These are phyloP conservation scores for Verasper variegatus DNA, from an alignment of 2,113 vertebrate species.

Conservation along the genomic window DNA sequence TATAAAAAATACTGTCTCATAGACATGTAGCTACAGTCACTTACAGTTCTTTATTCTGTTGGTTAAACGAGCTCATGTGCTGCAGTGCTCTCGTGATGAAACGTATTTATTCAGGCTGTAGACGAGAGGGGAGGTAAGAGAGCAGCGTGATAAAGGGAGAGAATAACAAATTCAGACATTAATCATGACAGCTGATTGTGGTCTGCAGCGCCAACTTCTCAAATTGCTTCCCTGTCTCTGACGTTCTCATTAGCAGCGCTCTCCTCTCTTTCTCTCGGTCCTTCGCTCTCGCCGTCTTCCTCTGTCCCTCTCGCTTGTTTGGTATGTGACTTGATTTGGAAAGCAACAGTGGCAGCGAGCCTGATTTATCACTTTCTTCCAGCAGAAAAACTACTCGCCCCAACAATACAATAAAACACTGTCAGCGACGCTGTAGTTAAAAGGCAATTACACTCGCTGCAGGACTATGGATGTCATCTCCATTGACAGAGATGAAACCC, in stretches of 20 bases:
- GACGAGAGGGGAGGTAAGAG: constrained; percentile 6
- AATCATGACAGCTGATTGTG: constrained; percentile 59
- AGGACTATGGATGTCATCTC: background rate
- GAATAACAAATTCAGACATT: constrained; percentile 53
- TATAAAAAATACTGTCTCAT: no score
- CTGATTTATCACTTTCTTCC: constrained; percentile 18
- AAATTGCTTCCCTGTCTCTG: constrained; percentile 48
- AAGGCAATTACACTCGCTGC: constrained; percentile 7
- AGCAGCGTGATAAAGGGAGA: constrained; percentile 22
- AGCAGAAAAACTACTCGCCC: background rate
- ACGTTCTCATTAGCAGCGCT: constrained; percentile 58
- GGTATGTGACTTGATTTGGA: constrained; percentile 31
- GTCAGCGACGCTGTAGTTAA: constrained; percentile 15
- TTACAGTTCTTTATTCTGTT: background rate
- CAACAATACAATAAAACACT: constrained; percentile 39
- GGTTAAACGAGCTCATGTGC: background rate
- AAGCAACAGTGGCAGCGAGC: constrained; percentile 1
- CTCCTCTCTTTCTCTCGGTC: constrained; percentile 15
- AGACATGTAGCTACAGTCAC: no score
- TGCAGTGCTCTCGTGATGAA: background rate
- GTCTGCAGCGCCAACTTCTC: constrained; percentile 23
- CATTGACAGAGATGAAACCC: background rate
- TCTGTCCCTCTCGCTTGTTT: background rate
- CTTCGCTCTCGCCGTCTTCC: background rate
- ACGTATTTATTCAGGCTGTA: constrained; percentile 24